phyloP scores from a whole-genome alignment of 2,888 invertebrate species.

The Lumbricus terrestris region DNA sequence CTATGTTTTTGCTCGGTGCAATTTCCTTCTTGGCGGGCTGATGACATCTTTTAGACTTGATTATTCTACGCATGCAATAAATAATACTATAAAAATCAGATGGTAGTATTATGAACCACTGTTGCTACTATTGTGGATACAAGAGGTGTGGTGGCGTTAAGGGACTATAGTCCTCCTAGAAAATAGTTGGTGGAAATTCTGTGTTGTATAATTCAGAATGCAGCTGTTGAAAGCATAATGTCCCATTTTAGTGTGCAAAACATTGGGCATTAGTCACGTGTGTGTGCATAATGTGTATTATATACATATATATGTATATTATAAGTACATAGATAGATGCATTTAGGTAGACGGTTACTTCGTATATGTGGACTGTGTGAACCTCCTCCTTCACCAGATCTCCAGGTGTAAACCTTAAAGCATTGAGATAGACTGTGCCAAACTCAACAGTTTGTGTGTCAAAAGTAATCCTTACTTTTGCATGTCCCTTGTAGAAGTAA shows the following conservation, averaged over 20 bases:
- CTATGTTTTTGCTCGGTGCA: background rate
- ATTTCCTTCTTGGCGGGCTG: background rate
- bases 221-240: background rate
- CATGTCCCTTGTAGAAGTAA: background rate
- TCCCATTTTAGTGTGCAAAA: background rate
- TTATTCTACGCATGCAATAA: background rate
- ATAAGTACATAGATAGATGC: too few species aligned
- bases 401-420: background rate
- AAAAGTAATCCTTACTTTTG: background rate
- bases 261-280: background rate
- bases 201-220: background rate
- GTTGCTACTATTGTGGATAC: too few species aligned
- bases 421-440: background rate
- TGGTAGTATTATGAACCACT: too few species aligned
- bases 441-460: background rate
- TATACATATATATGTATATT: background rate
- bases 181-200: background rate
- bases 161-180: too few species aligned
- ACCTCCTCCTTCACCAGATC: background rate
- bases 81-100: background rate
- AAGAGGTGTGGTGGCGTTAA: too few species aligned
- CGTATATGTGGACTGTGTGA: background rate
- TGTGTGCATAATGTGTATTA: too few species aligned
- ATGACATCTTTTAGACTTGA: too few species aligned
- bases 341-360: background rate